Conservation (phyloP, 2,113 vertebrate species). For the Colinus virginianus region DNA sequence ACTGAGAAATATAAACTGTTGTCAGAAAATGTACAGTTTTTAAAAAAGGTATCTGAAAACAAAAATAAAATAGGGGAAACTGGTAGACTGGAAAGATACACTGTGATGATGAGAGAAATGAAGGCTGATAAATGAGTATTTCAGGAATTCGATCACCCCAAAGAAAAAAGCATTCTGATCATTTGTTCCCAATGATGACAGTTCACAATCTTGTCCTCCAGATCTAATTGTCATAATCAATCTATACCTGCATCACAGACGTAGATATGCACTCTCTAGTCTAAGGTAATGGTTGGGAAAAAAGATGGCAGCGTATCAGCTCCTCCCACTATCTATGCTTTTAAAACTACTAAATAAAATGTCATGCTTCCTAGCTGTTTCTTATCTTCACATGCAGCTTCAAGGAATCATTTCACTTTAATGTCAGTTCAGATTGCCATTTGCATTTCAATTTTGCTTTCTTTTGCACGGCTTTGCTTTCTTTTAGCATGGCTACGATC, state of each 20-base stretch:
- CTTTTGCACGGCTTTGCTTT: not conserved
- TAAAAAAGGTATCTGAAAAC: not conserved
- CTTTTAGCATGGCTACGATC: not conserved
- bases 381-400: not conserved
- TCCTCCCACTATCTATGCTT: not conserved
- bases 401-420: not conserved
- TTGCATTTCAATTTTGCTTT: not conserved
- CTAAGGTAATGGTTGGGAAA: not conserved
- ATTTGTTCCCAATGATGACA: not conserved
- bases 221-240: not conserved
- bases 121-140: not conserved
- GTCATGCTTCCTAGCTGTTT: not conserved
- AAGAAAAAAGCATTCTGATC: not conserved
- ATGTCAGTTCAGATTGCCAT: fast-evolving
- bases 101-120: not conserved
- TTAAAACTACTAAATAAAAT: not conserved
- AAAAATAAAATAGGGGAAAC: not conserved
- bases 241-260: not conserved
- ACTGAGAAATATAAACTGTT: not conserved
- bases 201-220: not conserved
- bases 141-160: not conserved
- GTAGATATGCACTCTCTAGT: not conserved
- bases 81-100: not conserved
- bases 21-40: not conserved
- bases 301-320: not conserved